These are phyloP conservation scores for Arbacia lixula DNA, from an alignment of 53 echinoderm and acorn worm genomes.

Conservation along the genomic window DNA sequence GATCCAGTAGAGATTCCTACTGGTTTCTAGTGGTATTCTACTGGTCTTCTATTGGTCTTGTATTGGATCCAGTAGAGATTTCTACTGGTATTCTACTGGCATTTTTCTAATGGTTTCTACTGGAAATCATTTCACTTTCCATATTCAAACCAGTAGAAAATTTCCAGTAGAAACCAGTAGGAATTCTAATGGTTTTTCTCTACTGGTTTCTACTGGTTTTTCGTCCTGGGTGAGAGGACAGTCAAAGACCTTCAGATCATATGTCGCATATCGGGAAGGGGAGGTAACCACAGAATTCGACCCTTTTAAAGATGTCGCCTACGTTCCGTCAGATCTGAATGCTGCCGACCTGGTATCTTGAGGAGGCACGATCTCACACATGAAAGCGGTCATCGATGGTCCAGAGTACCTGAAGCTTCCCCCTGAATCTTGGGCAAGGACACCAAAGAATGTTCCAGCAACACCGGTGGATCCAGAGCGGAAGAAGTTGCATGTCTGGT, in stretches of 20 bases:
- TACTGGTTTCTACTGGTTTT: too few relatives aligned
- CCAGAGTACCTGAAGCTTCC: slow-evolving; percentile 45
- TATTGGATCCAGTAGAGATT: too few relatives aligned
- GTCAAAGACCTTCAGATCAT: slow-evolving; percentile 53
- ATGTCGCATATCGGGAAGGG: background rate
- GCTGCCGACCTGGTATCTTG: background rate
- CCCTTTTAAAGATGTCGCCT: background rate
- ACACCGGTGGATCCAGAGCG: background rate
- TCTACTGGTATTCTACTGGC: too few relatives aligned
- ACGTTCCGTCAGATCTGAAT: background rate
- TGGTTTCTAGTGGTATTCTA: too few relatives aligned
- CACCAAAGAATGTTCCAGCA: slow-evolving; percentile 18
- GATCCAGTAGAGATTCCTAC: too few relatives aligned
- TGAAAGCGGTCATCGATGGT: slow-evolving; percentile 16
- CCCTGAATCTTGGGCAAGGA: slow-evolving; percentile 36
- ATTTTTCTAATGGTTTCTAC: too few relatives aligned
- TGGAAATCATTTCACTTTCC: too few relatives aligned
- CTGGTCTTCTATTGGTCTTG: too few relatives aligned
- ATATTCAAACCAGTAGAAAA: too few relatives aligned
- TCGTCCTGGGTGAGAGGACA: slow-evolving; percentile 67
- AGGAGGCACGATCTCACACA: slow-evolving; percentile 1
- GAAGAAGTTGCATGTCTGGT: slow-evolving; percentile 60
- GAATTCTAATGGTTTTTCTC: too few relatives aligned
- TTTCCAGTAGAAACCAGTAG: too few relatives aligned
- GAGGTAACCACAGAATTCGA: slow-evolving; percentile 6